These are phyloP conservation scores for Monarcha castaneiventris DNA, from an alignment of 2,113 vertebrate genomes.

Conservation along the genomic window DNA sequence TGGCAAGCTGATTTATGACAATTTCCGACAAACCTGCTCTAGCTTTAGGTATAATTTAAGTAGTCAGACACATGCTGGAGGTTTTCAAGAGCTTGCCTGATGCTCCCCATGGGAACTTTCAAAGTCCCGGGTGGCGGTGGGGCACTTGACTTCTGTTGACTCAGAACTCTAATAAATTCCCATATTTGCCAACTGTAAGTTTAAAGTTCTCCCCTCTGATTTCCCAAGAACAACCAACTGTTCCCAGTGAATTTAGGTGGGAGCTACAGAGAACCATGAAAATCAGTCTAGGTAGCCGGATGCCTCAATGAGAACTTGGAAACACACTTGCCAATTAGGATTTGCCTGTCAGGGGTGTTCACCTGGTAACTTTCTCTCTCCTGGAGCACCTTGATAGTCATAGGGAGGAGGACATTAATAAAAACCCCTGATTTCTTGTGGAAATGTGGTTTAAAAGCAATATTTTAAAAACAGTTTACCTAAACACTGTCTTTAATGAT, in stretches of 20 bases:
- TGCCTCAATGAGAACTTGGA: background rate
- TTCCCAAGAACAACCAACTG: background rate
- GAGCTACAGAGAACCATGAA: background rate
- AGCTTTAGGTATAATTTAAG: background rate
- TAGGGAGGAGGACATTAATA: background rate
- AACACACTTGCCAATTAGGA: background rate
- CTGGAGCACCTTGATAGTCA: background rate
- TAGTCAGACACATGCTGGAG: background rate
- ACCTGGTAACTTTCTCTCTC: background rate
- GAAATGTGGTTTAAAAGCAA: background rate
- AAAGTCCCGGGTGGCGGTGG: accelerated
- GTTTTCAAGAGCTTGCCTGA: background rate
- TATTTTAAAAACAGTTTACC: background rate
- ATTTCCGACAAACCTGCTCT: background rate
- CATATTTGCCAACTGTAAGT: background rate
- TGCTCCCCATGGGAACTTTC: background rate
- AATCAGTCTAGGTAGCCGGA: background rate
- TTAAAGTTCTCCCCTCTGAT: background rate
- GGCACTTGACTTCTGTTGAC: background rate
- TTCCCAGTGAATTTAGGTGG: background rate
- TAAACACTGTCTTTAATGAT: background rate
- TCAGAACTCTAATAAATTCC: background rate
- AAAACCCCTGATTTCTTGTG: background rate
- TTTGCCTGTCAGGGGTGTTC: background rate
- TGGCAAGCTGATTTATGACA: background rate